Conservation (phyloP, 2,888 invertebrate species). For the Glaucopsyche alexis region DNA sequence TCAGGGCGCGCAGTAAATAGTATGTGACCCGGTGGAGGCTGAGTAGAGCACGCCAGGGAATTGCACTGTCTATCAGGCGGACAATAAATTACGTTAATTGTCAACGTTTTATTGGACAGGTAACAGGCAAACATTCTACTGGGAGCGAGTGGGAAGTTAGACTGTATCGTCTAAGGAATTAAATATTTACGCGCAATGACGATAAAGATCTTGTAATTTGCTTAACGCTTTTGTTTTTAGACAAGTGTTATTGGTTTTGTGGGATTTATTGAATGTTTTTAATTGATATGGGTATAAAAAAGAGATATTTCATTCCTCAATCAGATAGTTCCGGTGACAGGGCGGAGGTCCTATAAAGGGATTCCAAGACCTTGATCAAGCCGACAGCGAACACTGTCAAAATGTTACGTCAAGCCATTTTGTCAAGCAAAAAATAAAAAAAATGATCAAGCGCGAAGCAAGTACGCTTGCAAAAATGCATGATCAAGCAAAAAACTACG, state of each 20-base stretch:
- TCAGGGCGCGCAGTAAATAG: slow-evolving; percentile 4
- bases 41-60: slow-evolving; percentile 34
- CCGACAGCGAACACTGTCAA: no score
- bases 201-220: slow-evolving; percentile 17
- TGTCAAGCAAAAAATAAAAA: no score
- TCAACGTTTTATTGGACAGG: slow-evolving; percentile 60
- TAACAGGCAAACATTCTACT: slow-evolving; percentile 43
- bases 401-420: no score
- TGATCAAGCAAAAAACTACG: no score
- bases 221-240: neutral
- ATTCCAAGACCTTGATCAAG: no score
- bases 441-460: no score
- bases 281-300: no score
- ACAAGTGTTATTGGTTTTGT: neutral
- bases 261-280: no score
- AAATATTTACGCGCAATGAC: slow-evolving; percentile 6
- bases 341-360: no score
- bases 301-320: no score
- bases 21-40: slow-evolving; percentile 26
- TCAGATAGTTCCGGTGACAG: no score
- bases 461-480: no score
- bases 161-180: neutral
- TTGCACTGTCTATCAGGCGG: slow-evolving; percentile 49
- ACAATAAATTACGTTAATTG: slow-evolving; percentile 59
- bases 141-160: slow-evolving; percentile 32